Base-by-base conservation (phyloP, 2,888 invertebrate genomes). In the Odontocolon sp. region DNA sequence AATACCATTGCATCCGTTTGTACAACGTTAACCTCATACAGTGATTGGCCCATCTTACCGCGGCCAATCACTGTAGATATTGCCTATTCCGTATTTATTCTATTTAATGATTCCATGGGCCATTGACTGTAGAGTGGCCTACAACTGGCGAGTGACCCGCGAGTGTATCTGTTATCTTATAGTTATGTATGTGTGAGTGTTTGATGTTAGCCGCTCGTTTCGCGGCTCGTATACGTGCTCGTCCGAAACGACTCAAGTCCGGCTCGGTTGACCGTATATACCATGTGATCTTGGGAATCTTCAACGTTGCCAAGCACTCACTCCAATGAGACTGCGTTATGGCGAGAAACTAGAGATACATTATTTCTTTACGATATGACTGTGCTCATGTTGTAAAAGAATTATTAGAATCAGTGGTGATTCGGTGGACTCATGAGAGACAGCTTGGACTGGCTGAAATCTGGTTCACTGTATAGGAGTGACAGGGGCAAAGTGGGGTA, bases 201-300 rank as follows among this genome's bases (percentile, higher is more conserved):
- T 11, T 18, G 33, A 3, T 16, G 47, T 31, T 57, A 66, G 21
- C 40, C 54, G 74, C 73, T 80, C 81, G 77, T 81, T 80, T 78
- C 70, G 64, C 74, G 50, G 82, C 78, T 82, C 82, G 81, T 82
- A 81, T 82, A 82, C 69, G 68, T 63, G 57, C 57, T 75, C 63
- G 45, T 68, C 50, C 64, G 77, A 68, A 72, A 72, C 40, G 77
- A 52, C 77, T 72, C 63, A 42, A 59, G 63, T 72, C 63, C 57
- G 56, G 63, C 73, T 56, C 64, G 78, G 70, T 72, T 75, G 77
- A 73, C 77, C 80, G 26, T 73, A 72, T 69, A 72, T 40, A 38
- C 40, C 18, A 28, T 36, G 56, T 40, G 72, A 64, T 64, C 64
- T 72, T 63, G 72, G 64, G 72, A 70, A 76, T 66, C 70, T 28